Evolutionary conservation across 2,888 invertebrate species (phyloP).

Genomic region (Caenorhabditis sp.): DNA sequence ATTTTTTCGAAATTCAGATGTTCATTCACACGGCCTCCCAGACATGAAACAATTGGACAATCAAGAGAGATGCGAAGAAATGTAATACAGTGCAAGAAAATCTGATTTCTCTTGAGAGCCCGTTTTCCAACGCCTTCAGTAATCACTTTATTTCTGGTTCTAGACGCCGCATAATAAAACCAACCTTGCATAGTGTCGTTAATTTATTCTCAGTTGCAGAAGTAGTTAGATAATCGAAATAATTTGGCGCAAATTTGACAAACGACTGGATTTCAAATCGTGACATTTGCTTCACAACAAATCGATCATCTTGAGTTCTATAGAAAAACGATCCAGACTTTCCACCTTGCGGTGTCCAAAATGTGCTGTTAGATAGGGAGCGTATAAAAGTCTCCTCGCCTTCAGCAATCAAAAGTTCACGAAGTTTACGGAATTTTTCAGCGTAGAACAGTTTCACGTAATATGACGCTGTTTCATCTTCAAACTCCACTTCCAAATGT

Average conservation of each 20-base stretch:
- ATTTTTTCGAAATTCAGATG: no score
- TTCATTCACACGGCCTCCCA: no score
- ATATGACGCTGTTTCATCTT: slow-evolving; percentile 81
- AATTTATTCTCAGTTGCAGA: slow-evolving; percentile 69
- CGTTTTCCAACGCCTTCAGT: no score
- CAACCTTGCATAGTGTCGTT: slow-evolving; percentile 82
- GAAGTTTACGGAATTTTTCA: slow-evolving; percentile 85
- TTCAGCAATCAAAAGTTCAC: slow-evolving; percentile 77
- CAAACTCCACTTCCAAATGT: slow-evolving; percentile 74
- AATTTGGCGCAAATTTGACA: slow-evolving; percentile 90
- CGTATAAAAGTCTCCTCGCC: slow-evolving; percentile 78
- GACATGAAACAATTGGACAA: no score
- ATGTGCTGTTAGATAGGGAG: slow-evolving; percentile 84
- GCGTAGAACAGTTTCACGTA: slow-evolving; percentile 83
- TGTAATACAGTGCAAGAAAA: no score
- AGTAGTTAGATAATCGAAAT: slow-evolving; percentile 84
- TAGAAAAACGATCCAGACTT: slow-evolving; percentile 96
- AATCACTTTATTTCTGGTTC: no score
- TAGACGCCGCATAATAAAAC: no score
- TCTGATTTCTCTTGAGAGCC: no score
- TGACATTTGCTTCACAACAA: slow-evolving; percentile 75
- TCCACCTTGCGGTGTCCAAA: slow-evolving; percentile 91
- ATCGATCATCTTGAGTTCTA: slow-evolving; percentile 78
- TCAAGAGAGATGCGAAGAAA: no score
- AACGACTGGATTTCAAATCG: slow-evolving; percentile 89